Percentiles rank a stretch among this genome's conserved stretches.
These are phyloP conservation scores for Ibycter americanus DNA, from an alignment of 2,797 vertebrate species.

Conservation along the genomic window DNA sequence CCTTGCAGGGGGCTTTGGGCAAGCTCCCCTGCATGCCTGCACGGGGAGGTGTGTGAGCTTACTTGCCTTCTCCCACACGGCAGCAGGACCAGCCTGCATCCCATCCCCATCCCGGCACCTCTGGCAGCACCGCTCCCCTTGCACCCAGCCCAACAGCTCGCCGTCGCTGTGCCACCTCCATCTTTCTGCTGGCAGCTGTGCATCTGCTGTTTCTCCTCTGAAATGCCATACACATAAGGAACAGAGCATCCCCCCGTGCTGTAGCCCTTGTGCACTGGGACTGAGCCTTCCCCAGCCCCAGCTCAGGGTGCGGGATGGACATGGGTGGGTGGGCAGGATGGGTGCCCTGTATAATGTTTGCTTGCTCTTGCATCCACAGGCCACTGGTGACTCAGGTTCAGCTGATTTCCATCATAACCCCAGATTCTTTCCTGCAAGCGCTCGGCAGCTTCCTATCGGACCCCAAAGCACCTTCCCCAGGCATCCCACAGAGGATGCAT, in stretches of 20 bases:
- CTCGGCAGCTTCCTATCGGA: not conserved
- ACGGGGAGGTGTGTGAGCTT: not conserved
- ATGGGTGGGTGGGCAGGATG: not conserved
- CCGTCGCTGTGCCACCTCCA: rapidly evolving
- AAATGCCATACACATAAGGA: rapidly evolving
- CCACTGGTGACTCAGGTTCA: not conserved
- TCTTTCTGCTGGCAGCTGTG: not conserved
- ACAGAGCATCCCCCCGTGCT: not conserved
- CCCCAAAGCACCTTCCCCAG: not conserved
- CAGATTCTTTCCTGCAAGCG: not conserved
- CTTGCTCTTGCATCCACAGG: not conserved
- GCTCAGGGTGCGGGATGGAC: too few relatives aligned
- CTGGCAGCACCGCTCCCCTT: not conserved
- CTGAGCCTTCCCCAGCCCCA: not conserved
- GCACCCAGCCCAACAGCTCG: not conserved
- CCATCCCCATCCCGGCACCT: too few relatives aligned
- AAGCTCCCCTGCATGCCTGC: not conserved
- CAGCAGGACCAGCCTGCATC: not conserved
- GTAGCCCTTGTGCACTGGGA: not conserved
- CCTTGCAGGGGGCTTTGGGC: not conserved
- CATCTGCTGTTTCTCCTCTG: too few relatives aligned
- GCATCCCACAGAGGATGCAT: rapidly evolving
- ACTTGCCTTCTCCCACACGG: not conserved
- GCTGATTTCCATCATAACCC: not conserved
- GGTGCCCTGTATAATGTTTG: rapidly evolving